phyloP scores from a whole-genome alignment of 1,140 invertebrate genomes.

The Drosophila obscura region DNA sequence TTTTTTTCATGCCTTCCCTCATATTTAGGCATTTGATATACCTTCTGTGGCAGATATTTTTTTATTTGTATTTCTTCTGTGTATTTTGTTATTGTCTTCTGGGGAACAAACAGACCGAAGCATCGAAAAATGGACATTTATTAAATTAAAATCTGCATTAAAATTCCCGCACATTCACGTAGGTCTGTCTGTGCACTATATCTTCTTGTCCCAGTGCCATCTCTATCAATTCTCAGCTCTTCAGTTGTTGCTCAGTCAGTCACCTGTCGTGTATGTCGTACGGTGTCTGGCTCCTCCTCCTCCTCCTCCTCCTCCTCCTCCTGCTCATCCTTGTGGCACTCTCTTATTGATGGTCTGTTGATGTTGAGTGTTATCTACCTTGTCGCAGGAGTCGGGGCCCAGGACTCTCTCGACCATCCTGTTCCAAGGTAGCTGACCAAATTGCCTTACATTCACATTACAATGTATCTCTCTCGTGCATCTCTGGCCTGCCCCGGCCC shows the following conservation, averaged over 20 bases:
- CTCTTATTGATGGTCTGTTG: conserved; percentile 77
- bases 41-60: too few species aligned
- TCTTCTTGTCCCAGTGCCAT: conserved; percentile 4
- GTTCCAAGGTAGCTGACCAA: conserved; percentile 42
- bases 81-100: too few species aligned
- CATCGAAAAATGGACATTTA: too few species aligned
- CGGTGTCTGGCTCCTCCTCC: conserved; percentile 3
- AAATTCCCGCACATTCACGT: too few species aligned
- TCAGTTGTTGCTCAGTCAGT: conserved; percentile 38
- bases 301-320: neutral
- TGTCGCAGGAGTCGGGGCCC: conserved; percentile 53
- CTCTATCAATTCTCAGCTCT: conserved; percentile 13
- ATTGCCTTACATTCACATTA: conserved; percentile 74
- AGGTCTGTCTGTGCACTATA: neutral
- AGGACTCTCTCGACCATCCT: conserved; percentile 4
- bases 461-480: conserved; percentile 34
- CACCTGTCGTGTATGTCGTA: neutral
- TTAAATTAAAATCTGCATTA: too few species aligned
- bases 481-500: neutral
- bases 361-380: conserved; percentile 78
- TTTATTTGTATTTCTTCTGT: too few species aligned
- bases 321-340: conserved; percentile 9
- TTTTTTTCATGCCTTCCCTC: too few species aligned
- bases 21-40: too few species aligned
- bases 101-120: too few species aligned